Evolutionary conservation across 2,888 invertebrate genomes (phyloP).

Genomic region (Gari tellinella): DNA sequence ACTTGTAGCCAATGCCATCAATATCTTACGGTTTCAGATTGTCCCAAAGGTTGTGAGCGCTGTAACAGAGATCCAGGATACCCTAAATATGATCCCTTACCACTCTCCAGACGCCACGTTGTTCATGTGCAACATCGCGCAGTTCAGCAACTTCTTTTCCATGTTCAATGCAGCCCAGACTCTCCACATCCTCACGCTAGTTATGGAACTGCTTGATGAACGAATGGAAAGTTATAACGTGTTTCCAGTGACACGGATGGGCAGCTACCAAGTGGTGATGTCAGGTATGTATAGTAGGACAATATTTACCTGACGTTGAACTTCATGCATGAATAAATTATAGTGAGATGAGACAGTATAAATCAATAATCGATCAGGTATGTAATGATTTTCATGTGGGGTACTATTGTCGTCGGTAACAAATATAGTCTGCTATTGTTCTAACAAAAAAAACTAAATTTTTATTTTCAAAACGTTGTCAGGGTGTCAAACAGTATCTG

Average conservation of each 20-base stretch:
- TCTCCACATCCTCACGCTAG: slow-evolving; percentile 53
- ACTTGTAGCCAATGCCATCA: no score
- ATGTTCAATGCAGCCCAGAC: slow-evolving; percentile 46
- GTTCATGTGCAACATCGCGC: slow-evolving; percentile 38
- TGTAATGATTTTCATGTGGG: no score
- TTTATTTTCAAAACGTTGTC: no score
- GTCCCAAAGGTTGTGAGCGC: slow-evolving; percentile 2
- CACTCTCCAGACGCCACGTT: slow-evolving; percentile 39
- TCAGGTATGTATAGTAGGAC: slow-evolving; percentile 61
- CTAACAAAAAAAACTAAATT: no score
- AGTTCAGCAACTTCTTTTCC: slow-evolving; percentile 27
- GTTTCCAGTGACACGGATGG: slow-evolving; percentile 48
- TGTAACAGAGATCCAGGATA: background rate
- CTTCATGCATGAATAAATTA: no score
- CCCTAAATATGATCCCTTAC: slow-evolving; percentile 33
- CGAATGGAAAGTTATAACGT: slow-evolving; percentile 61
- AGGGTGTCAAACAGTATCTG: no score
- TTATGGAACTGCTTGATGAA: slow-evolving; percentile 62
- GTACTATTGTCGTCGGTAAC: no score
- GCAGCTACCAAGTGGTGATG: slow-evolving; percentile 47
- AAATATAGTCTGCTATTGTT: no score
- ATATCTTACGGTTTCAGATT: no score
- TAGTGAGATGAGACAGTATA: no score
- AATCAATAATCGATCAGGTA: no score
- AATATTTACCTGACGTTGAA: no score